These are phyloP conservation scores for Leptura quadrifasciata DNA, from an alignment of 2,888 invertebrate species.

Conservation along the genomic window DNA sequence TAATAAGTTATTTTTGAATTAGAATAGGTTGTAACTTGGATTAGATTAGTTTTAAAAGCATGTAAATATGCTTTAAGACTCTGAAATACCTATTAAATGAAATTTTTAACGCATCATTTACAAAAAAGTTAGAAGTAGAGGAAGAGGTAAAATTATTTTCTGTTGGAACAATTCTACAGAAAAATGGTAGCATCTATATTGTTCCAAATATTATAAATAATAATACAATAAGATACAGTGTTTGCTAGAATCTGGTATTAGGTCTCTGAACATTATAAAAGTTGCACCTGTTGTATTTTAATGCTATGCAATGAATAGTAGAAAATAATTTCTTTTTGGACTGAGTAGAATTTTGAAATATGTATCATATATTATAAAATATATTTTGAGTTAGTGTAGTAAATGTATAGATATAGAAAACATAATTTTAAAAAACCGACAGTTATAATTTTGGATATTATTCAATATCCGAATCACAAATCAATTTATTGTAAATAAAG, in stretches of 20 bases:
- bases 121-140: constrained; percentile 23
- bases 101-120: neutral
- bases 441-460: too few relatives aligned
- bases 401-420: too few relatives aligned
- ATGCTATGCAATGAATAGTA: too few relatives aligned
- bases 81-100: neutral
- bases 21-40: constrained; percentile 45
- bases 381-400: too few relatives aligned
- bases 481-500: too few relatives aligned
- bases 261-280: neutral
- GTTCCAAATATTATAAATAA: neutral
- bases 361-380: too few relatives aligned
- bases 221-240: neutral
- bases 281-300: neutral
- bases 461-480: too few relatives aligned
- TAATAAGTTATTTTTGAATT: constrained; percentile 33
- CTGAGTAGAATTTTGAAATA: too few relatives aligned
- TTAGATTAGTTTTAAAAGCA: constrained; percentile 50
- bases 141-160: neutral
- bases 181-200: neutral
- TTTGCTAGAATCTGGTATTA: constrained; percentile 12
- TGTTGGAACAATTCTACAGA: neutral
- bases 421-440: too few relatives aligned
- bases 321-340: too few relatives aligned
- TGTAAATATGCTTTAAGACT: constrained; percentile 60